These are phyloP conservation scores for Sphaerophoria taeniata DNA, from an alignment of 2,888 invertebrate species.

Conservation along the genomic window DNA sequence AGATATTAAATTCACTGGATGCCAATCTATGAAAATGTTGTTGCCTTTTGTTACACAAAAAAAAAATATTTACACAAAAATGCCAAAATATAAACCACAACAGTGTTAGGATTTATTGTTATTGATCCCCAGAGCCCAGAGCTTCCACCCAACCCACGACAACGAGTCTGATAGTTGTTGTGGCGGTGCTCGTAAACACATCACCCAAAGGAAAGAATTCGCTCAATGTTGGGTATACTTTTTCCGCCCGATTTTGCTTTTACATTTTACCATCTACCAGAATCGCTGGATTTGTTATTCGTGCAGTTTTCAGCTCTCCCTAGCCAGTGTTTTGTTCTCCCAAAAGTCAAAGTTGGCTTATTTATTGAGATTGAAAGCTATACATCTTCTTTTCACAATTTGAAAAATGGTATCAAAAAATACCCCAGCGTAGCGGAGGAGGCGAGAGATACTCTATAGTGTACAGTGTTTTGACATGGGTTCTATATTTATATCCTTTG, in stretches of 20 bases:
- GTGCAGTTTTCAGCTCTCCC: neutral
- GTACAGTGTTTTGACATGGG: conserved; percentile 65
- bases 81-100: conserved; percentile 68
- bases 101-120: conserved; percentile 74
- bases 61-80: conserved; percentile 4
- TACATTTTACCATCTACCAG: neutral
- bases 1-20: conserved; percentile 31
- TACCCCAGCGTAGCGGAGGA: conserved; percentile 17
- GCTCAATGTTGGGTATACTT: neutral
- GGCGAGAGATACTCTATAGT: conserved; percentile 32
- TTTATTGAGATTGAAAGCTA: conserved; percentile 74
- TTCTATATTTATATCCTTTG: conserved; percentile 39
- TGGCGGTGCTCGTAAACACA: conserved; percentile 71
- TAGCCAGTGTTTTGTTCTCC: conserved; percentile 42
- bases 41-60: conserved; percentile 1
- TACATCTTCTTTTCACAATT: conserved; percentile 69
- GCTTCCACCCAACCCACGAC: conserved; percentile 33
- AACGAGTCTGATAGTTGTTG: neutral
- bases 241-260: conserved; percentile 40
- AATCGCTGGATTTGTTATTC: conserved; percentile 6
- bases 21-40: conserved; percentile 38
- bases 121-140: conserved; percentile 71
- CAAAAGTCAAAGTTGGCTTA: conserved; percentile 72
- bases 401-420: conserved; percentile 49
- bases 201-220: conserved; percentile 61